These are phyloP conservation scores for Drosophila pectinifera DNA, from an alignment of 1,140 invertebrate genomes.

Conservation along the genomic window DNA sequence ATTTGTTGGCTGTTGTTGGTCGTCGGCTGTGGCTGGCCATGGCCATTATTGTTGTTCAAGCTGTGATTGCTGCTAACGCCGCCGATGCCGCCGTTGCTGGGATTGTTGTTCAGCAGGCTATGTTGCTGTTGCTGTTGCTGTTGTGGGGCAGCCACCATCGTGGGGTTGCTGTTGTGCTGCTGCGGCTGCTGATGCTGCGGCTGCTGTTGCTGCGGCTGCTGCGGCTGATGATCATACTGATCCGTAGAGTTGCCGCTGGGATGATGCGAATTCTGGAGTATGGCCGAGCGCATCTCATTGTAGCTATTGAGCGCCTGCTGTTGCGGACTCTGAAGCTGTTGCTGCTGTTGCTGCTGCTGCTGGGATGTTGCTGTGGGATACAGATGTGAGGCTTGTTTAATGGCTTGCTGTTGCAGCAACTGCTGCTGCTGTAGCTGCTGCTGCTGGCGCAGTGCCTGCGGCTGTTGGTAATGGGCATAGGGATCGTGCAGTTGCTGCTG, in stretches of 20 bases:
- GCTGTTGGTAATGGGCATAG: constrained; percentile 69
- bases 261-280: constrained; percentile 82
- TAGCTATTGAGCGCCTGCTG: constrained; percentile 66
- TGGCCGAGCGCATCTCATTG: constrained; percentile 78
- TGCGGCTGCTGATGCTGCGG: constrained; percentile 49
- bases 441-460: constrained; percentile 65
- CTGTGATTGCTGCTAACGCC: constrained; percentile 29
- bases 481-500: constrained; percentile 73
- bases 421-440: constrained; percentile 65
- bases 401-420: constrained; percentile 80
- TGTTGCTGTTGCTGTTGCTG: constrained; percentile 46
- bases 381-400: constrained; percentile 85
- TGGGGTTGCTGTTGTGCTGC: constrained; percentile 40
- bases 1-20: constrained; percentile 41
- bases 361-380: constrained; percentile 71
- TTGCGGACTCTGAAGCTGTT: constrained; percentile 61
- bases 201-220: constrained; percentile 40
- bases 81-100: constrained; percentile 48
- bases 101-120: constrained; percentile 55
- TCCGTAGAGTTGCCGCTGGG: constrained; percentile 75
- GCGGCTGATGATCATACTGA: constrained; percentile 48
- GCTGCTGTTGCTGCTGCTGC: constrained; percentile 58
- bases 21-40: constrained; percentile 18
- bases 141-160: constrained; percentile 41
- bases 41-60: constrained; percentile 55